A percentile compares a stretch with the other conserved stretches of the same genome.
Conservation (phyloP, 2,113 vertebrate genomes). For the Psilopsiagon aymara region DNA sequence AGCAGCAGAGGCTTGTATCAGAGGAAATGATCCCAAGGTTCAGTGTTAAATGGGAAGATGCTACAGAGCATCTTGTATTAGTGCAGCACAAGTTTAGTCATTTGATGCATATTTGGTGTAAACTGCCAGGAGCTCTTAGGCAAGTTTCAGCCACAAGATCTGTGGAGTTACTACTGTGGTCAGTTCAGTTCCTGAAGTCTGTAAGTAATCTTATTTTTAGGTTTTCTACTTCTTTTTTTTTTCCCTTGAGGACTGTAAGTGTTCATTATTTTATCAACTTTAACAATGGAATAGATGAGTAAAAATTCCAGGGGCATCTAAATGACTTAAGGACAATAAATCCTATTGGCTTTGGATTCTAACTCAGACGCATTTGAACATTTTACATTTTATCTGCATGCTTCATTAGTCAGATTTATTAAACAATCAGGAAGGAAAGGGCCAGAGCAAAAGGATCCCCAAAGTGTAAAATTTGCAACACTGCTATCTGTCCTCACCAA, state of each 20-base stretch:
- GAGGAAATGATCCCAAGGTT: neutral
- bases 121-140: neutral
- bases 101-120: neutral
- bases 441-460: conserved; percentile 56
- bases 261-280: conserved; percentile 57
- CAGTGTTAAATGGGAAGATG: neutral
- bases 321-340: conserved; percentile 61
- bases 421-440: conserved; percentile 62
- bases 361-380: conserved; percentile 66
- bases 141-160: neutral
- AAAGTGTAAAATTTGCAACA: conserved; percentile 65
- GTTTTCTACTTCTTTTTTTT: neutral
- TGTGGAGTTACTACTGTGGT: neutral
- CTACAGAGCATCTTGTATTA: neutral
- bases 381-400: conserved; percentile 64
- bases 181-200: conserved; percentile 1
- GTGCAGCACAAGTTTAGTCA: neutral
- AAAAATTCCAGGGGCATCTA: conserved; percentile 49
- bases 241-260: neutral
- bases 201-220: conserved; percentile 11
- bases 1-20: neutral
- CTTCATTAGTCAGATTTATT: conserved; percentile 68
- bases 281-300: conserved; percentile 41
- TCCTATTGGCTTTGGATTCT: conserved; percentile 59
- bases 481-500: conserved; percentile 58